phyloP scores from a whole-genome alignment of 1,140 invertebrate species.

The Octopus sinensis region DNA sequence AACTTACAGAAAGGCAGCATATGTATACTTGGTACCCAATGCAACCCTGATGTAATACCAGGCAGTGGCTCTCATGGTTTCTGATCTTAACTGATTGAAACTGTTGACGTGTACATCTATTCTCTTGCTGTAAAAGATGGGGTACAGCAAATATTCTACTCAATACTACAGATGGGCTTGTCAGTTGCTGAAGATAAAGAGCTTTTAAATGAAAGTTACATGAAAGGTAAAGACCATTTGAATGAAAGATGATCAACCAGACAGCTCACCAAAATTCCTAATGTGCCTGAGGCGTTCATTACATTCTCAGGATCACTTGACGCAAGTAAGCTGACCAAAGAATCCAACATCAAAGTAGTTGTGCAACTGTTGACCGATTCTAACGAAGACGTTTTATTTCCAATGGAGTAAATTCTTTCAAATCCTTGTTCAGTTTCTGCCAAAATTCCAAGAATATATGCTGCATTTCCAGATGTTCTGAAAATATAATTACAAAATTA shows the following conservation, averaged over 20 bases:
- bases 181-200: too few relatives aligned
- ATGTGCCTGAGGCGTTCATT: slow-evolving; percentile 58
- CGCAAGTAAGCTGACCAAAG: slow-evolving; percentile 51
- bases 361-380: slow-evolving; percentile 31
- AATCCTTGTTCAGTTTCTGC: slow-evolving; percentile 53
- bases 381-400: slow-evolving; percentile 30
- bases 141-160: too few relatives aligned
- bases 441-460: slow-evolving; percentile 56
- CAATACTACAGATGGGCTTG: too few relatives aligned
- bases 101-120: too few relatives aligned
- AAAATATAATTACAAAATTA: neutral
- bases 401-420: slow-evolving; percentile 44
- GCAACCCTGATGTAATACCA: too few relatives aligned
- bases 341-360: slow-evolving; percentile 32
- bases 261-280: slow-evolving; percentile 53
- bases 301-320: slow-evolving; percentile 56
- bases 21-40: too few relatives aligned
- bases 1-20: too few relatives aligned
- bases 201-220: too few relatives aligned
- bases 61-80: too few relatives aligned
- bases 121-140: too few relatives aligned
- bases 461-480: slow-evolving; percentile 56
- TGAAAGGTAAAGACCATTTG: too few relatives aligned
- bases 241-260: neutral
- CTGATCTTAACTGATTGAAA: too few relatives aligned